phyloP scores from a whole-genome alignment of 92 coral and sea anemone genomes.

The Epizoanthus stellaris region DNA sequence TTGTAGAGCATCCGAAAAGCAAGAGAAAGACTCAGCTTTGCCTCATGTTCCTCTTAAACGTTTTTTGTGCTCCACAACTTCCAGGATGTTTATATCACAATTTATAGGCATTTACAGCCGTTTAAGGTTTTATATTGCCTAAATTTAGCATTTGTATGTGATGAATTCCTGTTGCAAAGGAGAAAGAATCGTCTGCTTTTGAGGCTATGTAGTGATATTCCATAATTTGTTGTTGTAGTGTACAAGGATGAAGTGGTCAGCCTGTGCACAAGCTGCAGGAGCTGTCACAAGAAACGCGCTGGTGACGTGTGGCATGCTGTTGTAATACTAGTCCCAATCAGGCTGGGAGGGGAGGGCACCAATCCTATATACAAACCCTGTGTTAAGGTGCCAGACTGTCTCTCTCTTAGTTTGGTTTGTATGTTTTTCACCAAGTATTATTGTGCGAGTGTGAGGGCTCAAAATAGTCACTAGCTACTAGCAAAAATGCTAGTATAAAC shows the following conservation, averaged over 20 bases:
- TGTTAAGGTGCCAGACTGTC: conserved; percentile 66
- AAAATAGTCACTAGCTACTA: too few relatives aligned
- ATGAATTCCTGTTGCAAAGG: neutral
- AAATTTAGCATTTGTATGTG: too few relatives aligned
- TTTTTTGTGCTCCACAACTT: too few relatives aligned
- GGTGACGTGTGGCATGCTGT: conserved; percentile 87
- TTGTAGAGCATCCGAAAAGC: too few relatives aligned
- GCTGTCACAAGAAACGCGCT: conserved; percentile 71
- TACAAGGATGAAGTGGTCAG: conserved; percentile 90
- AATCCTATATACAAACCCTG: conserved; percentile 94
- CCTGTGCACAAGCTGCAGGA: conserved; percentile 85
- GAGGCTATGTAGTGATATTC: neutral
- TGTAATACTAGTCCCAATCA: conserved; percentile 89
- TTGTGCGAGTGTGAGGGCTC: neutral
- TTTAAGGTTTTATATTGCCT: too few relatives aligned
- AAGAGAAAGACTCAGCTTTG: too few relatives aligned
- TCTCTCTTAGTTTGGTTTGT: neutral
- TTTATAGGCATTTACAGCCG: too few relatives aligned
- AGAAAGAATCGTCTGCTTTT: neutral
- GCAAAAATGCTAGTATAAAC: too few relatives aligned
- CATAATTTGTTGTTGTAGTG: conserved; percentile 52
- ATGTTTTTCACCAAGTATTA: neutral
- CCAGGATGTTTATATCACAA: too few relatives aligned
- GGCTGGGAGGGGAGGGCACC: conserved; percentile 93
- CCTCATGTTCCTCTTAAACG: too few relatives aligned